These are phyloP conservation scores for Pyrochroa serraticornis DNA, from an alignment of 2,888 invertebrate genomes.

Conservation along the genomic window DNA sequence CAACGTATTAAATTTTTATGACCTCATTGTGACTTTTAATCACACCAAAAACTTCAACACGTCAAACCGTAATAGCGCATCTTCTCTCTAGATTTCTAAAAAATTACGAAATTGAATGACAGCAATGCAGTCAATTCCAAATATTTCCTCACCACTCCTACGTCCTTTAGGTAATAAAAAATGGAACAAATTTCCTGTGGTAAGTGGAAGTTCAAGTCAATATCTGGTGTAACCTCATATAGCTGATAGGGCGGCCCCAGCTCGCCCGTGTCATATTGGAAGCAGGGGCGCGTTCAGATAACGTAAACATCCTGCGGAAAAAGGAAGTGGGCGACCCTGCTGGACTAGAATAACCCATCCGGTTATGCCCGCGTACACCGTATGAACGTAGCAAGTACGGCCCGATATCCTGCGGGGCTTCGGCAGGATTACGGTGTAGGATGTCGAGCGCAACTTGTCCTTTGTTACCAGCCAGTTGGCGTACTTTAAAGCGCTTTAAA, in stretches of 20 bases:
- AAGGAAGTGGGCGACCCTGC: constrained; percentile 43
- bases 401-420: constrained; percentile 20
- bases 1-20: too few relatives aligned
- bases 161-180: constrained; percentile 21
- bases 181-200: constrained; percentile 31
- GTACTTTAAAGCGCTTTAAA: not conserved
- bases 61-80: too few relatives aligned
- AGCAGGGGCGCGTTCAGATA: constrained; percentile 39
- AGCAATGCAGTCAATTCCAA: not conserved
- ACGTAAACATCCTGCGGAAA: constrained; percentile 48
- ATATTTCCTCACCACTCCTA: constrained; percentile 5
- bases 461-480: constrained; percentile 9
- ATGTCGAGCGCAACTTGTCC: constrained; percentile 2
- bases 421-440: constrained; percentile 18
- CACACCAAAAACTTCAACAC: too few relatives aligned
- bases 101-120: too few relatives aligned
- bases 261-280: constrained; percentile 33
- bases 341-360: constrained; percentile 44
- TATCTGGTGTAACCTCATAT: constrained; percentile 37
- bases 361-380: constrained; percentile 26
- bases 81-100: too few relatives aligned
- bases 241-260: constrained; percentile 35
- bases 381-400: not conserved
- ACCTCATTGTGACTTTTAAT: too few relatives aligned
- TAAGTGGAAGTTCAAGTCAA: constrained; percentile 29